Base-by-base conservation (phyloP, 2,797 vertebrate genomes). In the Sebastes vulpes region DNA sequence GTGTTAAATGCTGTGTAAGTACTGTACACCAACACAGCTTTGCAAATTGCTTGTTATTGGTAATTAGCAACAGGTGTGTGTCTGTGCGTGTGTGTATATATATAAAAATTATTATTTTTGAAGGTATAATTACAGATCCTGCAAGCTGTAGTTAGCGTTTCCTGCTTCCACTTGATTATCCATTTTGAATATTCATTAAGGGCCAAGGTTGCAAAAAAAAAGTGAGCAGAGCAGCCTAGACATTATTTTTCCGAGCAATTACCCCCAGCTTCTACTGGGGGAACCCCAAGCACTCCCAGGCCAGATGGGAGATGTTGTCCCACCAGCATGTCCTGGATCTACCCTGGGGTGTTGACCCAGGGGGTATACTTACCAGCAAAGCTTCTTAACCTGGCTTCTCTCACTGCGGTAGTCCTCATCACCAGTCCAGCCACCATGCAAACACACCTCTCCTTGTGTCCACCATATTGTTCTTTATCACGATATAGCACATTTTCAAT, bases 131-230 rank as follows among this genome's bases (percentile, higher is more conserved):
- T 68, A 80, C 65, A 77, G 46, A 31, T 81, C 14, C 53, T 70
- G 29, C 48, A 68, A 71, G 57, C 46, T 67, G 64, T 57, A 56
- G 54, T 74, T 81, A 65, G 46, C 11, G 32, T 72, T 59, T 64
- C 72, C 11, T 61, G 46, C 61, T 83, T 82, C 46, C 50, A 59
- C 68, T 68, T 81, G 60, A 85, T 88, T 79, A 88, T 71, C 18
- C 69, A 73, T 84, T 67, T 75, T 79, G 61, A 58, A 66, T 77
- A 70, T 66, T 85, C 52, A 79, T 78, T 66, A 75, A 63, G 14
- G 21, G 20, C 42, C 52, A 58, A 12, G 29, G 52, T 25, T 79
- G 58, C 25, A 83, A 61, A 79, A 46, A 42, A 42, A 67, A 82
- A 63, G 57, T 70, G 38, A 81, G 56, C 5, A 10, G 53, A 78